A percentile compares a stretch with the other conserved stretches of the same genome.
phyloP scores from a whole-genome alignment of 2,113 vertebrate species.

The Mugil cephalus region DNA sequence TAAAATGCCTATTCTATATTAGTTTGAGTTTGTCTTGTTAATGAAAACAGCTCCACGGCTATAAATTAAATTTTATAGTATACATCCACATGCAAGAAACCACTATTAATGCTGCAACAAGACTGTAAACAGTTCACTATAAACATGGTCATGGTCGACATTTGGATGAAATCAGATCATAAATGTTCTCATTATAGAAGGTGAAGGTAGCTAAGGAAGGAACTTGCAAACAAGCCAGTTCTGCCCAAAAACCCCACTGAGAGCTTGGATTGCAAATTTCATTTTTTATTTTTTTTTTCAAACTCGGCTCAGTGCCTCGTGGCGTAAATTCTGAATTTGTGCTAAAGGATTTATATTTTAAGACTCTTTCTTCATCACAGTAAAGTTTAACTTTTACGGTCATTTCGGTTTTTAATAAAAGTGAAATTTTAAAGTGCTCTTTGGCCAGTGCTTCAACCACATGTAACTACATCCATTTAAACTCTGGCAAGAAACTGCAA shows the following conservation, averaged over 20 bases:
- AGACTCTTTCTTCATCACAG: not conserved
- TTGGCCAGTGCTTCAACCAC: too few relatives aligned
- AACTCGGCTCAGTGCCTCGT: not conserved
- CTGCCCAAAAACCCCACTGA: not conserved
- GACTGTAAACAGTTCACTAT: not conserved
- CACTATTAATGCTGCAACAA: constrained; percentile 12
- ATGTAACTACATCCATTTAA: too few relatives aligned
- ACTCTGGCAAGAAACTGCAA: too few relatives aligned
- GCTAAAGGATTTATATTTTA: not conserved
- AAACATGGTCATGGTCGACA: not conserved
- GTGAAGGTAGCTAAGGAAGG: not conserved
- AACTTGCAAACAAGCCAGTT: not conserved
- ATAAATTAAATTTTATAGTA: not conserved
- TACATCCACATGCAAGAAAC: not conserved
- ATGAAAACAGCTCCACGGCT: too few relatives aligned
- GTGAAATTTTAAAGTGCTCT: too few relatives aligned
- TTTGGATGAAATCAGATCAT: not conserved
- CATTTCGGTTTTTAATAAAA: too few relatives aligned
- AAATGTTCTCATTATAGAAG: not conserved
- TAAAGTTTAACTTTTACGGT: not conserved
- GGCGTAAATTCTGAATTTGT: not conserved
- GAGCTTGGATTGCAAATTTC: not conserved
- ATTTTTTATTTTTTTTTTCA: not conserved
- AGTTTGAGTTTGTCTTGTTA: too few relatives aligned
- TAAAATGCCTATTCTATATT: too few relatives aligned